These are phyloP conservation scores for Cerastoderma edule DNA, from an alignment of 2,888 invertebrate species.

Conservation along the genomic window DNA sequence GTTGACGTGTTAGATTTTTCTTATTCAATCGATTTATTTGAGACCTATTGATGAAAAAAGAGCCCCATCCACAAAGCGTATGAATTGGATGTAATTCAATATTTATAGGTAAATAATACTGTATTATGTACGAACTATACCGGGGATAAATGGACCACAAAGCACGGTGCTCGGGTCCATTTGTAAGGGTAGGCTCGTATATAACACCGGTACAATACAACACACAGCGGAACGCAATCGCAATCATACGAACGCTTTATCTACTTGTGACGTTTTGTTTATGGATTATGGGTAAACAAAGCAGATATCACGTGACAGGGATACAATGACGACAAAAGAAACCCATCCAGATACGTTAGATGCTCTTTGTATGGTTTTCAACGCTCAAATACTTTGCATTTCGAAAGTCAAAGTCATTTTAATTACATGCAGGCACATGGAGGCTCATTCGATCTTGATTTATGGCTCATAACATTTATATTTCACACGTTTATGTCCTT, in stretches of 20 bases:
- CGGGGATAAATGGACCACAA: constrained; percentile 17
- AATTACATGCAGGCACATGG: too few species aligned
- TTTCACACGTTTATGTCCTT: too few species aligned
- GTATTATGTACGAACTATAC: constrained; percentile 16
- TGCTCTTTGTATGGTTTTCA: too few species aligned
- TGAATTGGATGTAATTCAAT: constrained; percentile 24
- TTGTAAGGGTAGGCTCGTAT: too few species aligned
- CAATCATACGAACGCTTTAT: constrained; percentile 7
- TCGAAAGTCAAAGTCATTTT: too few species aligned
- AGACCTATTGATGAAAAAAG: constrained; percentile 11
- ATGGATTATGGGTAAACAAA: neutral
- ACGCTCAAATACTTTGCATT: too few species aligned
- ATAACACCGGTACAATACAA: neutral
- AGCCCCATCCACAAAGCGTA: constrained; percentile 3
- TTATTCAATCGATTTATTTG: constrained; percentile 11
- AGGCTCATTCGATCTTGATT: too few species aligned
- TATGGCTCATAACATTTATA: too few species aligned
- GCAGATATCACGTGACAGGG: neutral
- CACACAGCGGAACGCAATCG: neutral
- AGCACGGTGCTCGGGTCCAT: constrained; percentile 13
- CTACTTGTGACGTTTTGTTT: constrained; percentile 1
- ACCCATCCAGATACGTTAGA: too few species aligned
- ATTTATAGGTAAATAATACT: constrained; percentile 25
- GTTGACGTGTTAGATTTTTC: too few species aligned
- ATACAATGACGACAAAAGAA: neutral